These are phyloP conservation scores for Apis cerana DNA, from an alignment of 1,140 invertebrate species.

Conservation along the genomic window DNA sequence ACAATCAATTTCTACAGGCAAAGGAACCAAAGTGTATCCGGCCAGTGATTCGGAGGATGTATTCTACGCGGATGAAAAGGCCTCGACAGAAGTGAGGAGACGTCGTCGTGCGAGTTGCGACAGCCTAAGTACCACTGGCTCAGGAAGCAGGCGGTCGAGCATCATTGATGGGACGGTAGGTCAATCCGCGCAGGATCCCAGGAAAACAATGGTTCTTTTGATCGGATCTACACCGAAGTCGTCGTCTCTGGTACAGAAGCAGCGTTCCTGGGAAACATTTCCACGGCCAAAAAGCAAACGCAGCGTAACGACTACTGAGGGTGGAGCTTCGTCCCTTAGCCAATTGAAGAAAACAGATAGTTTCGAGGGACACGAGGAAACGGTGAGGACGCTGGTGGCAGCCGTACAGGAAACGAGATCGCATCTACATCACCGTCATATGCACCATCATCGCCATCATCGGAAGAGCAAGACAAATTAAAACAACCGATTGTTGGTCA, in stretches of 20 bases:
- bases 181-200: conserved; percentile 77
- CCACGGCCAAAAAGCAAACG: conserved; percentile 82
- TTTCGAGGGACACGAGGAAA: conserved; percentile 88
- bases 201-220: conserved; percentile 80
- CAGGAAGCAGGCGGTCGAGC: conserved; percentile 80
- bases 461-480: conserved; percentile 80
- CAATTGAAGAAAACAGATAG: conserved; percentile 85
- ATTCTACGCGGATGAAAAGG: conserved; percentile 78
- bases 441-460: conserved; percentile 77
- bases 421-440: conserved; percentile 75
- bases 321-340: conserved; percentile 64
- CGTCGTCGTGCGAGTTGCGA: conserved; percentile 77
- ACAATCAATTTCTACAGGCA: conserved; percentile 50
- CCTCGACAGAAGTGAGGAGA: conserved; percentile 59
- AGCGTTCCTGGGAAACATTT: conserved; percentile 86
- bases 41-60: conserved; percentile 85
- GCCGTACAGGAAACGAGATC: conserved; percentile 86
- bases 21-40: conserved; percentile 81
- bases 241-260: conserved; percentile 83
- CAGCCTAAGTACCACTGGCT: conserved; percentile 78
- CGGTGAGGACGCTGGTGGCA: conserved; percentile 86
- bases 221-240: conserved; percentile 78
- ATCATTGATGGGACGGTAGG: conserved; percentile 76
- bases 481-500: neutral
- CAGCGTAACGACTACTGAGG: conserved; percentile 43